A percentile compares a stretch with the other conserved stretches of the same genome.
Conservation (phyloP, 92 coral and sea anemone species). For the Palythoa grandis region DNA sequence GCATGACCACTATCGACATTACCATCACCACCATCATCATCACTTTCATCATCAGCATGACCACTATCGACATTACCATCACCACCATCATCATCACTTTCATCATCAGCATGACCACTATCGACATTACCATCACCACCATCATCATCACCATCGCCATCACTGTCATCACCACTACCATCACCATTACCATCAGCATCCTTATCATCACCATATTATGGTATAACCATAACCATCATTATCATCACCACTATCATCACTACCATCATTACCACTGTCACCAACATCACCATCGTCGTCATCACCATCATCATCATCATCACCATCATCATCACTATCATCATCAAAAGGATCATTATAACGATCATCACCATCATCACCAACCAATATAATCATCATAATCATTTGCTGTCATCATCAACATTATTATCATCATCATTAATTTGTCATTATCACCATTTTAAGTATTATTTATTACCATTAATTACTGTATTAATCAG, state of each 20-base stretch:
- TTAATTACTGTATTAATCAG: not conserved
- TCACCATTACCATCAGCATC: not conserved
- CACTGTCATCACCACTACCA: not conserved
- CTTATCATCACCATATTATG: not conserved
- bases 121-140: not conserved
- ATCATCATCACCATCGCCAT: not conserved
- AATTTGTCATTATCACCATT: not conserved
- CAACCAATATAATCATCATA: not conserved
- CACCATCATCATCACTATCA: not conserved
- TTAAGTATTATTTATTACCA: not conserved
- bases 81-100: not conserved
- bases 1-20: no score
- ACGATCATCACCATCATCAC: not conserved
- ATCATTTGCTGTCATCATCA: not conserved
- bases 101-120: no score
- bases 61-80: not conserved
- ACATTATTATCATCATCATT: not conserved
- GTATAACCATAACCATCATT: not conserved
- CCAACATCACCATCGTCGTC: not conserved
- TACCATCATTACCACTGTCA: no score
- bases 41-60: no score
- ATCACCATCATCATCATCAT: not conserved
- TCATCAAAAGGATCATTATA: not conserved
- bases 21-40: no score
- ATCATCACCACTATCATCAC: not conserved